These are phyloP conservation scores for Parasteatoda tepidariorum DNA, from an alignment of 1,140 invertebrate genomes.

Conservation along the genomic window DNA sequence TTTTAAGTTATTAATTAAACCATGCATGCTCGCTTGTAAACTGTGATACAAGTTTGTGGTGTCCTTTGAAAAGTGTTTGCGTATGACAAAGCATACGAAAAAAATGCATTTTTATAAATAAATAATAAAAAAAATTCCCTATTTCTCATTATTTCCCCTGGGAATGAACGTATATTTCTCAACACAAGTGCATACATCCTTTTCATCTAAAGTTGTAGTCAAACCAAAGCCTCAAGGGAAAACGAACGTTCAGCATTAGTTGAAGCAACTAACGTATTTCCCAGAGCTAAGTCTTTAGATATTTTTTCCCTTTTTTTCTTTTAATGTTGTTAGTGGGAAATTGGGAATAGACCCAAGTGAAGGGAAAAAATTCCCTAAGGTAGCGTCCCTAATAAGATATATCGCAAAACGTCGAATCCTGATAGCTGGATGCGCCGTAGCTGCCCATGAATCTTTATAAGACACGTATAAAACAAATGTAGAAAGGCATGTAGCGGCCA, in stretches of 20 bases:
- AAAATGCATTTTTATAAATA: too few relatives aligned
- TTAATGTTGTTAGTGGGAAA: constrained; percentile 51
- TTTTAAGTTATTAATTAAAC: too few relatives aligned
- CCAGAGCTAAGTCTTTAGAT: constrained; percentile 28
- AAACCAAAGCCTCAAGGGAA: constrained; percentile 15
- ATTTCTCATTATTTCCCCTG: background rate
- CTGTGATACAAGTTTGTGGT: too few relatives aligned
- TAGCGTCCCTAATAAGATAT: constrained; percentile 53
- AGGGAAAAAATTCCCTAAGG: constrained; percentile 39
- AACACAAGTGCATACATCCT: constrained; percentile 23
- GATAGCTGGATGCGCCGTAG: constrained; percentile 23
- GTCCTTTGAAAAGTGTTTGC: too few relatives aligned
- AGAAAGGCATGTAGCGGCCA: too few relatives aligned
- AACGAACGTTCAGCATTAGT: background rate
- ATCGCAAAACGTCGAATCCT: constrained; percentile 7
- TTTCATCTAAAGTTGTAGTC: constrained; percentile 22
- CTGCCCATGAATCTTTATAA: constrained; percentile 44
- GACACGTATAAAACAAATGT: too few relatives aligned
- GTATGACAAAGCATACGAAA: too few relatives aligned
- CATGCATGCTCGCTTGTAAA: too few relatives aligned
- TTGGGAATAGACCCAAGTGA: constrained; percentile 51
- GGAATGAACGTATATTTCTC: constrained; percentile 37
- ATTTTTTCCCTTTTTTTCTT: background rate
- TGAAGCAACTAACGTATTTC: constrained; percentile 9
- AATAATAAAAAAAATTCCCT: background rate